phyloP scores from a whole-genome alignment of 2,797 vertebrate species.

The Oreortyx pictus region DNA sequence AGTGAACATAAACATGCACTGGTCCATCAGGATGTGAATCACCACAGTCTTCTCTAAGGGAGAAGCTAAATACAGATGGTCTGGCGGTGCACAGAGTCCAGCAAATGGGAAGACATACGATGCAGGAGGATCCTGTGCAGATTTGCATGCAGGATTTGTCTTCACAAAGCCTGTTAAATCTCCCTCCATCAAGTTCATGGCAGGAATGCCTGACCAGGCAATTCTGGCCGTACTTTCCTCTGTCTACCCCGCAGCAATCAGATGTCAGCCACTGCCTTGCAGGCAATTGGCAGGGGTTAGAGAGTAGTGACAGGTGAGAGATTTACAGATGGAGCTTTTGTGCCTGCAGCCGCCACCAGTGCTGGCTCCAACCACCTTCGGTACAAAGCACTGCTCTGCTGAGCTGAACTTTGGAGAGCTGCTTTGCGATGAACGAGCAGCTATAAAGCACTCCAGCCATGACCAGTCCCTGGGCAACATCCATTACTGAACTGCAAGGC shows the following conservation, averaged over 20 bases:
- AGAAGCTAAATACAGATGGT: neutral
- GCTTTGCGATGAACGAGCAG: fast-evolving
- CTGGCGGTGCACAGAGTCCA: neutral
- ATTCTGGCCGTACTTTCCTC: neutral
- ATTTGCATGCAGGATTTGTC: neutral
- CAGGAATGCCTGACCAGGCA: neutral
- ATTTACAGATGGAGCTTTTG: neutral
- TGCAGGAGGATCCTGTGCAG: fast-evolving
- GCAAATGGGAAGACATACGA: fast-evolving
- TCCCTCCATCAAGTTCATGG: neutral
- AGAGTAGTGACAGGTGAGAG: neutral
- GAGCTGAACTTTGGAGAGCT: neutral
- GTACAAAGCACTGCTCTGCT: neutral
- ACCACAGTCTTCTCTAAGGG: neutral
- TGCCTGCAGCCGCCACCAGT: neutral
- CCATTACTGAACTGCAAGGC: neutral
- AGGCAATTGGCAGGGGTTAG: neutral
- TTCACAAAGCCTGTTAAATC: neutral
- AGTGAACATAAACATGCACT: neutral
- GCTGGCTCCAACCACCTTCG: neutral
- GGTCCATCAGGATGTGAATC: neutral
- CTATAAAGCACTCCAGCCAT: neutral
- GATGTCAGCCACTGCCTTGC: neutral
- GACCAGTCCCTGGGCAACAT: neutral
- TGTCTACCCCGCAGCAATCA: neutral